Conservation (phyloP, 2,888 invertebrate genomes). For the Phyllotreta cruciferae region DNA sequence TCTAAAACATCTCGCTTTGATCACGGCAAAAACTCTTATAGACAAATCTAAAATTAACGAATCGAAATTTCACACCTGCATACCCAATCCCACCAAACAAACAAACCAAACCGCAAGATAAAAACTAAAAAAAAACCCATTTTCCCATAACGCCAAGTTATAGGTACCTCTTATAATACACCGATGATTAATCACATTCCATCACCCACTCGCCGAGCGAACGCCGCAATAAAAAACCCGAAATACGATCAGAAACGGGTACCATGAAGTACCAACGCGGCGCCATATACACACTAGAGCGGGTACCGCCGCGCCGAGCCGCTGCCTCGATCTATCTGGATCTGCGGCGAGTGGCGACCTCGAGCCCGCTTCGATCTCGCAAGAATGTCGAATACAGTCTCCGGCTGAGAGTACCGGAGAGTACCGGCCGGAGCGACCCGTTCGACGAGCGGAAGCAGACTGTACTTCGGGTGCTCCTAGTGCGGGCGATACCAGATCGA, state of each 20-base stretch:
- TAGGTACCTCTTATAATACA: too few relatives aligned
- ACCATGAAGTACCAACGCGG: conserved; percentile 8
- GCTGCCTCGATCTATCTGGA: conserved; percentile 48
- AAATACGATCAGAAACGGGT: conserved; percentile 15
- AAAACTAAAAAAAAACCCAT: too few relatives aligned
- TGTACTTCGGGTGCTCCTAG: conserved; percentile 5
- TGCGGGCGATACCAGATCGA: neutral
- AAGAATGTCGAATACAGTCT: conserved; percentile 54
- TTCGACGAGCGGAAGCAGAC: conserved; percentile 10
- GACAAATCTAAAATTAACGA: too few relatives aligned
- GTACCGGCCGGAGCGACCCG: conserved; percentile 3
- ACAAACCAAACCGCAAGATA: conserved; percentile 14
- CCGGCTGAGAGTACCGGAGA: conserved; percentile 28
- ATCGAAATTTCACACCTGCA: conserved; percentile 24
- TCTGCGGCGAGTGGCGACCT: conserved; percentile 45
- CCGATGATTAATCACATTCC: conserved; percentile 23
- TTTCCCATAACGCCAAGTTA: too few relatives aligned
- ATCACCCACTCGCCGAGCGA: conserved; percentile 29
- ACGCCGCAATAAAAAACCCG: conserved; percentile 18
- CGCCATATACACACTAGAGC: neutral
- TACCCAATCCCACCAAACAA: conserved; percentile 19
- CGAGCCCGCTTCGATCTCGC: conserved; percentile 29
- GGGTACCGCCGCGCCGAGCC: neutral
- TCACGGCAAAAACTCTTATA: too few relatives aligned
- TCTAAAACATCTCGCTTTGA: too few relatives aligned